Base-by-base conservation (phyloP, 1,140 invertebrate species). In the Drosophila nannoptera region DNA sequence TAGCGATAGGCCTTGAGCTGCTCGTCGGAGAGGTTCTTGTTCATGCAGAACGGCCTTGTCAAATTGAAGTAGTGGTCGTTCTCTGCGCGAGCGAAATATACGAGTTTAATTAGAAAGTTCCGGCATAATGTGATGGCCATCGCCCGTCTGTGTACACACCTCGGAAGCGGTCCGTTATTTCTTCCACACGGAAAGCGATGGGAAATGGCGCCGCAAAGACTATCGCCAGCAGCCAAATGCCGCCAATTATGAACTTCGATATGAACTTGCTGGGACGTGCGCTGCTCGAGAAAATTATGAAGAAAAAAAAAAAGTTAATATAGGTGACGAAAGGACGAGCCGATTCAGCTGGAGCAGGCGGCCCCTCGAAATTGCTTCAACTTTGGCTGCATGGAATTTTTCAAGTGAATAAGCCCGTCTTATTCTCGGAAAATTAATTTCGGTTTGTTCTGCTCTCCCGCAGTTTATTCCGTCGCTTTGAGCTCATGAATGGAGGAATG, bases 181-280 rank as follows among this genome's bases (percentile, higher is more conserved):
- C 77, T 40, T 90, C 87, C 14, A 94, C 93, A 45, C 92, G 90
- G 74, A 93, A 92, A 0, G 92, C 93, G 54, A 93, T 91, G 1
- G 92, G 93, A 91, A 93, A 94, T 0, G 94, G 94, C 0, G 92
- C 89, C 0, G 94, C 94, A 35, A 94, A 90, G 2, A 91, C 87
- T 7, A 92, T 83, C 0, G 92, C 91, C 55, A 93, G 70, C 0
- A 92, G 54, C 94, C 94, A 95, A 87, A 95, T 95, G 31, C 92
- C 89, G 7, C 91, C 91, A 73, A 95, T 93, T 61, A 93, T 92
- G 32, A 94, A 90, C 89, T 94, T 93, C 5, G 94, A 94, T 65
- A 92, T 89, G 50, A 92, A 89, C 82, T 94, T 94, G 1, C 93
- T 94, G 0, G 93, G 93, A 70, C 92, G 91, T 11, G 93, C 92